Conservation (phyloP, 2,797 vertebrate genomes). For the Pangasius sanitwongsei region DNA sequence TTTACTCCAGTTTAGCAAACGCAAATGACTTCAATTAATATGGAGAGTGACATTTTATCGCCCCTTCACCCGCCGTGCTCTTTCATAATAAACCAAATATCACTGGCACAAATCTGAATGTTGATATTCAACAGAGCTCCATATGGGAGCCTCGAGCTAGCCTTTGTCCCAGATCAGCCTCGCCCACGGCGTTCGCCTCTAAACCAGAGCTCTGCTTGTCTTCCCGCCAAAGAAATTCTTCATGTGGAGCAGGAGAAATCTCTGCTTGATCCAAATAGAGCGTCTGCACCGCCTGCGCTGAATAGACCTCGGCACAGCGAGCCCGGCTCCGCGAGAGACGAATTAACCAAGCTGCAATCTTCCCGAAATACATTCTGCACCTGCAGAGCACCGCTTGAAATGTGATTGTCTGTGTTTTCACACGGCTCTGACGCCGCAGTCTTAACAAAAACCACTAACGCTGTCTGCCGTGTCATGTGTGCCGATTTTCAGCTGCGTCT, state of each 20-base stretch:
- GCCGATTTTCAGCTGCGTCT: slow-evolving; percentile 6
- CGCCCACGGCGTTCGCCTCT: slow-evolving; percentile 39
- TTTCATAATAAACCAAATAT: slow-evolving; percentile 62
- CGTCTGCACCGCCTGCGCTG: slow-evolving; percentile 33
- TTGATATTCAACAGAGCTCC: slow-evolving; percentile 51
- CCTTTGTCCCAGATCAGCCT: slow-evolving; percentile 55
- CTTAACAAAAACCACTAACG: slow-evolving; percentile 40
- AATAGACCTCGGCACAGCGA: slow-evolving; percentile 32
- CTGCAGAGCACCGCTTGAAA: slow-evolving; percentile 26
- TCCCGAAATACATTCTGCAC: slow-evolving; percentile 49
- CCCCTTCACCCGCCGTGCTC: slow-evolving; percentile 43
- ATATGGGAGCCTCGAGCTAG: slow-evolving; percentile 42
- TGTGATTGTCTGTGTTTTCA: slow-evolving; percentile 40
- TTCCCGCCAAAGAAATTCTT: slow-evolving; percentile 56
- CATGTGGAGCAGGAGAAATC: slow-evolving; percentile 46
- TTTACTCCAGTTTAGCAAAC: slow-evolving; percentile 52
- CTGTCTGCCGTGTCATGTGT: slow-evolving; percentile 23
- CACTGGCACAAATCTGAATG: slow-evolving; percentile 62
- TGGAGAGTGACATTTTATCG: slow-evolving; percentile 67
- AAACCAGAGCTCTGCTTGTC: slow-evolving; percentile 46
- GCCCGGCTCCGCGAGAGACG: slow-evolving; percentile 19
- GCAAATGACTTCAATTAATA: slow-evolving; percentile 65
- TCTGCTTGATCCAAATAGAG: slow-evolving; percentile 43
- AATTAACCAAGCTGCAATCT: slow-evolving; percentile 46
- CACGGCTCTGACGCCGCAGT: slow-evolving; percentile 19